phyloP scores from a whole-genome alignment of 2,888 invertebrate genomes.

The Maniola hyperantus region DNA sequence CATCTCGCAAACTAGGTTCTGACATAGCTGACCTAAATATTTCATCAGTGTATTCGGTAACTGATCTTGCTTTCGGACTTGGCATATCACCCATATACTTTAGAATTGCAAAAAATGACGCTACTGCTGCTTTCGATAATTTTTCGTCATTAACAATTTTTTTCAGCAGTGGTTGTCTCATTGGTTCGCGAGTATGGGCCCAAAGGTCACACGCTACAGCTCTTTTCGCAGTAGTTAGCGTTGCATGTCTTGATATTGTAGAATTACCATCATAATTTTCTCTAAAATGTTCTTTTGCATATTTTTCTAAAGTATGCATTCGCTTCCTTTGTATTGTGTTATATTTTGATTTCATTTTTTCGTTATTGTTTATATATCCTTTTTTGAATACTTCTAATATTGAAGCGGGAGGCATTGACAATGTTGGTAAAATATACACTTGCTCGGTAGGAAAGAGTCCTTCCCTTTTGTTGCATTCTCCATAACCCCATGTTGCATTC shows the following conservation, averaged over 20 bases:
- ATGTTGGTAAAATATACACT: constrained; percentile 93
- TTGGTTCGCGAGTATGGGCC: constrained; percentile 90
- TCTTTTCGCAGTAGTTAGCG: constrained; percentile 85
- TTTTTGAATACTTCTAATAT: constrained; percentile 86
- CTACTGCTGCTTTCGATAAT: constrained; percentile 87
- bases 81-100: constrained; percentile 95
- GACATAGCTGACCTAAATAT: constrained; percentile 91
- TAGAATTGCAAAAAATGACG: constrained; percentile 88
- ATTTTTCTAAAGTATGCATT: constrained; percentile 92
- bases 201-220: constrained; percentile 89
- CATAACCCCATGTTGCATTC: constrained; percentile 88
- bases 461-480: constrained; percentile 85
- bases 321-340: constrained; percentile 85
- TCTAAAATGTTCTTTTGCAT: constrained; percentile 92
- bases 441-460: constrained; percentile 94
- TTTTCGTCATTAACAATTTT: constrained; percentile 88
- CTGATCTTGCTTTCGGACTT: constrained; percentile 87
- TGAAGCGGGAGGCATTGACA: constrained; percentile 87
- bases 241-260: constrained; percentile 84
- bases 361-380: constrained; percentile 75
- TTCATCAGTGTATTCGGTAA: constrained; percentile 93
- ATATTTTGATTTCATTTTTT: constrained; percentile 72
- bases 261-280: constrained; percentile 69
- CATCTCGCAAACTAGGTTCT: constrained; percentile 91
- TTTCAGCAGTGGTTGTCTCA: constrained; percentile 91